A percentile compares a stretch with the other conserved stretches of the same genome.
Conservation (phyloP, 1,140 invertebrate genomes). For the Bombus soroeensis region DNA sequence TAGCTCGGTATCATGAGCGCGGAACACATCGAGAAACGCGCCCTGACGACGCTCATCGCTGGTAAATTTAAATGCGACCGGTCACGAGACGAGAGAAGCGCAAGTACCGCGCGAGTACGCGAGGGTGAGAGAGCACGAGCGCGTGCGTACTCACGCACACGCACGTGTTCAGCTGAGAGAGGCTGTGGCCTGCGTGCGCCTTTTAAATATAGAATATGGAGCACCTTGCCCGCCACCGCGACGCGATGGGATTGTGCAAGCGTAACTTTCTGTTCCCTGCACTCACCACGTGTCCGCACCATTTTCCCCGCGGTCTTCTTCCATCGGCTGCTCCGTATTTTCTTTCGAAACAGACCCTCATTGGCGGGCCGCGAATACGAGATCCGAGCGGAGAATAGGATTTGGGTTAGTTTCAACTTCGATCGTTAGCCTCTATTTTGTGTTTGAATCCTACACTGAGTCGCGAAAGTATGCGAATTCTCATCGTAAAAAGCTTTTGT, state of each 20-base stretch:
- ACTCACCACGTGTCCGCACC: conserved; percentile 55
- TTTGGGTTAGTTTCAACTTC: not conserved
- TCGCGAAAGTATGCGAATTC: too few species aligned
- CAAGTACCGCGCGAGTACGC: conserved; percentile 16
- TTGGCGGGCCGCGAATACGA: not conserved
- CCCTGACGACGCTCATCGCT: conserved; percentile 51
- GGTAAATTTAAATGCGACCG: conserved; percentile 69
- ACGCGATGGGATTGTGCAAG: conserved; percentile 67
- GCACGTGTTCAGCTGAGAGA: conserved; percentile 34
- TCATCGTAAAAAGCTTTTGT: too few species aligned
- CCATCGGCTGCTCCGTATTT: conserved; percentile 1
- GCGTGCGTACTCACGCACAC: conserved; percentile 48
- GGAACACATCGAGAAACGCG: conserved; percentile 22
- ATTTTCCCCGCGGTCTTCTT: not conserved
- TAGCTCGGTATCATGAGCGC: not conserved
- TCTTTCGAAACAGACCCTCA: conserved; percentile 14
- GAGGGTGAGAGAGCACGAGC: not conserved
- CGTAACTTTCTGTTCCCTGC: conserved; percentile 65
- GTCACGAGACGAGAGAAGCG: conserved; percentile 44
- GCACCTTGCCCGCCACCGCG: conserved; percentile 65
- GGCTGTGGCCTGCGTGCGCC: conserved; percentile 46
- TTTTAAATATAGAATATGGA: conserved; percentile 75
- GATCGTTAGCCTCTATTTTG: too few species aligned
- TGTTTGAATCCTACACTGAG: too few species aligned
- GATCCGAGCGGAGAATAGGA: not conserved